These are phyloP conservation scores for Ommatoiulus sabulosus DNA, from an alignment of 2,888 invertebrate genomes.

Conservation along the genomic window DNA sequence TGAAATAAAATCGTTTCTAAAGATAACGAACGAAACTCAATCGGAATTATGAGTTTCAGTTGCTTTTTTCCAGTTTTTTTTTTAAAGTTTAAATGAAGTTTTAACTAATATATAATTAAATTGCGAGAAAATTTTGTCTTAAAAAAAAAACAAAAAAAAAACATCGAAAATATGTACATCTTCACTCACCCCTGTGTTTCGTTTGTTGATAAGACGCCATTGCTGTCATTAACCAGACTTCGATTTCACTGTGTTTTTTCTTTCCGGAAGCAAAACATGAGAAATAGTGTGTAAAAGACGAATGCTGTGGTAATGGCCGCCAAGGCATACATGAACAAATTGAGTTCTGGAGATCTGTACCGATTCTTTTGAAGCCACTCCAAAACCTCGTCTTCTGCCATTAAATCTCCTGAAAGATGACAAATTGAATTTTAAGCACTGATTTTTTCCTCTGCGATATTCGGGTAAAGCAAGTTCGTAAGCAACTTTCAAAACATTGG, in stretches of 20 bases:
- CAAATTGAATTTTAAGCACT: constrained; percentile 47
- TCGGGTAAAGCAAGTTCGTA: no score
- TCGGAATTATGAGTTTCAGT: no score
- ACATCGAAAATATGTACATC: not conserved
- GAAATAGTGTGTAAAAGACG: constrained; percentile 88
- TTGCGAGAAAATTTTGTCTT: no score
- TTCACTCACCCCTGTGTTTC: not conserved
- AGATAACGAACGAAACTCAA: no score
- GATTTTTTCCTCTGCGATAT: no score
- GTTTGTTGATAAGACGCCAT: not conserved
- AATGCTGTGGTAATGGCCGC: constrained; percentile 87
- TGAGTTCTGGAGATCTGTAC: constrained; percentile 81
- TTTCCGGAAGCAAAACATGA: constrained; percentile 88
- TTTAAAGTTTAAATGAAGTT: no score
- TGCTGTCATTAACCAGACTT: not conserved
- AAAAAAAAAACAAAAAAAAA: not conserved
- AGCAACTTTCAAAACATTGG: no score
- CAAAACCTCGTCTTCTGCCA: constrained; percentile 85
- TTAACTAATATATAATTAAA: no score
- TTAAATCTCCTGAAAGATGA: constrained; percentile 77
- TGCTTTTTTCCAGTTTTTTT: no score
- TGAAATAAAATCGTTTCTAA: no score
- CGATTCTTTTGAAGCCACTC: constrained; percentile 94
- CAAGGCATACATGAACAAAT: constrained; percentile 93
- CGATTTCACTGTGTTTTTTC: constrained; percentile 63